Percentiles rank a stretch among this genome's conserved stretches.
These are phyloP conservation scores for Drosophila cracens DNA, from an alignment of 2,888 invertebrate species.

Conservation along the genomic window DNA sequence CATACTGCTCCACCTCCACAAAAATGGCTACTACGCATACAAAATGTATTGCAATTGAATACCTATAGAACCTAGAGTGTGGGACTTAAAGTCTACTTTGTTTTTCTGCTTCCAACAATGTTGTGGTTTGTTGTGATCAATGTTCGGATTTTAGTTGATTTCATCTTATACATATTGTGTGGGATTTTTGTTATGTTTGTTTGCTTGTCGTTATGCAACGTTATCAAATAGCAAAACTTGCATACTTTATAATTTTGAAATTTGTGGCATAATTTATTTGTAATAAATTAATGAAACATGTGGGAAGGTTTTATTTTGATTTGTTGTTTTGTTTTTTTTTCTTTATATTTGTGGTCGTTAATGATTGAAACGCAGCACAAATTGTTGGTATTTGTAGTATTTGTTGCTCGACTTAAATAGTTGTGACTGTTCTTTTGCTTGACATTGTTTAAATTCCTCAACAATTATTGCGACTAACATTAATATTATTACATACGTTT, in stretches of 20 bases:
- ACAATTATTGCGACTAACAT: slow-evolving; percentile 72
- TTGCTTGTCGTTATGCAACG: slow-evolving; percentile 34
- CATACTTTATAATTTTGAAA: slow-evolving; percentile 59
- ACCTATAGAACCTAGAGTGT: slow-evolving; percentile 73
- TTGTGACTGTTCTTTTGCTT: slow-evolving; percentile 49
- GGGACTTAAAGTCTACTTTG: slow-evolving; percentile 77
- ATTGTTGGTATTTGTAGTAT: slow-evolving; percentile 38
- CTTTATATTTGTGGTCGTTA: slow-evolving; percentile 35
- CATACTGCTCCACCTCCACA: slow-evolving; percentile 71
- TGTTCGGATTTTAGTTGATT: slow-evolving; percentile 57
- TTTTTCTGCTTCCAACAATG: slow-evolving; percentile 44
- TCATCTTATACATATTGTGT: slow-evolving; percentile 52
- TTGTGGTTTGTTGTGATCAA: slow-evolving; percentile 46
- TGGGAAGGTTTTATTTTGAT: slow-evolving; percentile 47
- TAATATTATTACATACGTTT: slow-evolving; percentile 70
- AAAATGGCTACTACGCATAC: slow-evolving; percentile 77
- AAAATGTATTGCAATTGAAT: slow-evolving; percentile 77
- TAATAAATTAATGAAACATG: slow-evolving; percentile 78
- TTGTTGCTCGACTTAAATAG: slow-evolving; percentile 54
- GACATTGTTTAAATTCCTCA: slow-evolving; percentile 60
- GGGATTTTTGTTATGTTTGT: slow-evolving; percentile 22
- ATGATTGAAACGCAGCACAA: slow-evolving; percentile 57
- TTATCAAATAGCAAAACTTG: slow-evolving; percentile 51
- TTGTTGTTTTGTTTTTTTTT: slow-evolving; percentile 27
- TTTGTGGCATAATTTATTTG: slow-evolving; percentile 70